Base-by-base conservation (phyloP, 2,113 vertebrate genomes). In the Bothrops jararaca region DNA sequence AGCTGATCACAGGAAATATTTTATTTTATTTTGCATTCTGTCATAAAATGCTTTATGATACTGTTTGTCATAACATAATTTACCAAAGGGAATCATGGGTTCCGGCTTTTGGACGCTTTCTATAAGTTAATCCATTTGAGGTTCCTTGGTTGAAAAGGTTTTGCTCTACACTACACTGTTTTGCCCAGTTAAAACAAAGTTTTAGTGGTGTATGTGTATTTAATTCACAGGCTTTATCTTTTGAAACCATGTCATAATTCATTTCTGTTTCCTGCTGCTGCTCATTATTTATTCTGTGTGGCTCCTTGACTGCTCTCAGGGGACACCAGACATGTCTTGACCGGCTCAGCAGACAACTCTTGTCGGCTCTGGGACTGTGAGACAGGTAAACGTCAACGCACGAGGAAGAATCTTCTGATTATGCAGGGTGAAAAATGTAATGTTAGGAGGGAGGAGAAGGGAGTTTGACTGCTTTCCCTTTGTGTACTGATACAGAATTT, bases 301-400 rank as follows among this genome's bases (percentile, higher is more conserved):
- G 0, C 95, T 97, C 97, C 98, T 96, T 98, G 94, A 98, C 96
- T 39, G 26, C 1, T 1, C 52, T 26, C 96, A 99, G 99, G 99
- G 99, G 99, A 99, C 96, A 99, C 99, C 0, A 98, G 98, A 42
- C 98, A 98, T 0, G 99, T 99, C 53, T 97, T 99, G 52, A 99
- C 99, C 0, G 99, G 99, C 90, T 99, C 99, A 24, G 99, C 99
- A 0, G 99, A 99, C 95, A 99, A 99, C 97, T 98, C 98, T 96
- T 99, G 99, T 95, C 98, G 99, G 5, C 98, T 99, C 34, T 99
- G 99, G 99, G 99, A 99, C 97, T 99, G 99, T 89, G 98, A 99
- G 95, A 99, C 99, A 0, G 99, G 99, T 99, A 91, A 92, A 96
- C 0, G 3, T 9, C 45, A n/a, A 10, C 23, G 42, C 6, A 34